Evolutionary conservation across 2,797 vertebrate genomes (phyloP).

Genomic region (Sibirionetta formosa): DNA sequence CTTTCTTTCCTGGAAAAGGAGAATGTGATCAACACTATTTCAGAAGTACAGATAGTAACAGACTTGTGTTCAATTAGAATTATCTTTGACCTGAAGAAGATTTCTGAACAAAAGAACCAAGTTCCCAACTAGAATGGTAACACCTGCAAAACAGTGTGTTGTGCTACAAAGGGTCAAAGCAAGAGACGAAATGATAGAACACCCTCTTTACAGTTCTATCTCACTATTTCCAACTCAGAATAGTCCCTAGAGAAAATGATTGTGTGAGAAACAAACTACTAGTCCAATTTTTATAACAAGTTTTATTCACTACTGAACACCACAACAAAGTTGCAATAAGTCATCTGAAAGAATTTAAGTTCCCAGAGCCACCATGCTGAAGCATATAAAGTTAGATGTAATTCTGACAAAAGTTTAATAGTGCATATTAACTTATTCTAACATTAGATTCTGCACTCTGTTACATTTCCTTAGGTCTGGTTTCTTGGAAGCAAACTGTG

Average conservation of each 20-base stretch:
- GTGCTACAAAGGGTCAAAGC: not conserved
- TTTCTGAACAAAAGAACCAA: not conserved
- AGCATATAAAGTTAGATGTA: not conserved
- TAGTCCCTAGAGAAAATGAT: not conserved
- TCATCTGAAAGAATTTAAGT: not conserved
- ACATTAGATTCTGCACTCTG: not conserved
- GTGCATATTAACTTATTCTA: not conserved
- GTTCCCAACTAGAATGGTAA: not conserved
- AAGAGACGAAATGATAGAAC: not conserved
- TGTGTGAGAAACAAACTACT: not conserved
- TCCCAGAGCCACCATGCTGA: not conserved
- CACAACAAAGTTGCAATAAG: not conserved
- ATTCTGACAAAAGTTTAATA: constrained; percentile 10
- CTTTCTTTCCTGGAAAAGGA: not conserved
- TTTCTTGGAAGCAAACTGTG: not conserved
- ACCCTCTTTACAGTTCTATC: not conserved
- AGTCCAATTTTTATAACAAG: not conserved
- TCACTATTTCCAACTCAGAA: not conserved
- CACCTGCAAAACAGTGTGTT: not conserved
- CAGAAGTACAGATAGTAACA: not conserved
- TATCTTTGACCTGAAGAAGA: not conserved
- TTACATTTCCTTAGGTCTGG: not conserved
- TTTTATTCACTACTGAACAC: not conserved
- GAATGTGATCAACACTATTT: not conserved
- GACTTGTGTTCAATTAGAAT: not conserved